phyloP scores from a whole-genome alignment of 2,113 vertebrate species.

The Gallinago undulata region DNA sequence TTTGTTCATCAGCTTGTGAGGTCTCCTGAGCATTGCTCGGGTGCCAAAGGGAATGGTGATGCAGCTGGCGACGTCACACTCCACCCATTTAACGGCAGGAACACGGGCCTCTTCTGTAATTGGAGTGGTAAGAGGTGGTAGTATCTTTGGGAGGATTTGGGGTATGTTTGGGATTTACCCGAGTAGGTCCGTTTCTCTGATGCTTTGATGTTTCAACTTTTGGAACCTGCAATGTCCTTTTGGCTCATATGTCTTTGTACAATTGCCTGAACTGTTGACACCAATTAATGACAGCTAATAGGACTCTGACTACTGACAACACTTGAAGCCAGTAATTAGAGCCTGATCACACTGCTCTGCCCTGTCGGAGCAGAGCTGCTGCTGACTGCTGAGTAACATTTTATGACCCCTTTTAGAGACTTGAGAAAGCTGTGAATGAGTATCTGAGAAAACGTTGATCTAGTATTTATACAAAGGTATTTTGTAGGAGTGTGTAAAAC shows the following conservation, averaged over 20 bases:
- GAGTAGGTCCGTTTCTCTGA: neutral
- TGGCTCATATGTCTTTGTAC: neutral
- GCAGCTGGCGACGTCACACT: neutral
- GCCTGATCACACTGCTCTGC: slow-evolving; percentile 5
- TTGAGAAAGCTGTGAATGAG: neutral
- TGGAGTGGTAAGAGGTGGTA: neutral
- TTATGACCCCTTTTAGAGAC: slow-evolving; percentile 14
- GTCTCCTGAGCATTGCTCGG: neutral
- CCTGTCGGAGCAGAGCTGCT: slow-evolving; percentile 10
- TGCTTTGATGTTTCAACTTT: neutral
- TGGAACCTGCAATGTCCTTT: neutral
- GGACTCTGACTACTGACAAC: slow-evolving; percentile 13
- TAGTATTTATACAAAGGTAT: neutral
- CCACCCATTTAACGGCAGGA: neutral
- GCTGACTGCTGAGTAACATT: slow-evolving; percentile 9
- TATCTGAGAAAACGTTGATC: neutral
- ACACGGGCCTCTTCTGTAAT: neutral
- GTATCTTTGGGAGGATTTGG: neutral
- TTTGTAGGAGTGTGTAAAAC: slow-evolving; percentile 8
- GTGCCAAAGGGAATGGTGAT: neutral
- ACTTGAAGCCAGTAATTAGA: slow-evolving; percentile 32
- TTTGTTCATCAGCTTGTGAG: neutral
- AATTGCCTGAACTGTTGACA: slow-evolving; percentile 17
- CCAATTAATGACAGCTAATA: slow-evolving; percentile 36
- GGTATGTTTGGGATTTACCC: neutral